Evolutionary conservation across 2,888 invertebrate genomes (phyloP), one percentile per base, ranked within the genome.

Genomic region (Camponotus fellah): DNA sequence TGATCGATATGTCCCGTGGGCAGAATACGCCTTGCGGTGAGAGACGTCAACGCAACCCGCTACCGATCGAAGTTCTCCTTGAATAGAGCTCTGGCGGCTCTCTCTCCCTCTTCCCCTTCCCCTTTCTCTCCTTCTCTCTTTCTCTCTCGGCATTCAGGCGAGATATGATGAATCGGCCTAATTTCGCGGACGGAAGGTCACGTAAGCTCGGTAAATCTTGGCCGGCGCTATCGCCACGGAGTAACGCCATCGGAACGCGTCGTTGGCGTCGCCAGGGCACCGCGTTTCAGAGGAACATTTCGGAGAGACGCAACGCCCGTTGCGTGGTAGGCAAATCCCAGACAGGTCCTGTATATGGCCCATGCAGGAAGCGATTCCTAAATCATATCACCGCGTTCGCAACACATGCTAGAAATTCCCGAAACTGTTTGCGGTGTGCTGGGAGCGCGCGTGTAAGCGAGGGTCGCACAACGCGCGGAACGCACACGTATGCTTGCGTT

Each of bases 111-210:
- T 62, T 66, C 40, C 60, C 71, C 0, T 5, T 17, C 17, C 21
- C 14, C 56, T 68, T 10, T 9, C 32, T 53, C n/a, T 40, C 10
- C 8, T 6, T 64, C 34, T 58, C 60, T 77, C 56, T 53, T 72
- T 76, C 84, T 68, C 77, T 86, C 77, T 74, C 72, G 68, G 83
- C 81, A 91, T 91, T 91, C 92, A 88, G 68, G 75, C 72, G 65
- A 74, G 53, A 79, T 86, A 92, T 93, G 93, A 93, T 92, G 91
- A 92, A 93, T 93, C 90, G 93, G 92, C 92, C 93, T 93, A 93
- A 93, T 93, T 93, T 93, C 92, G 93, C 87, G 91, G 89, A 85
- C 90, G 89, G 90, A 92, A 93, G 92, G 92, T 93, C 93, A 93
- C 92, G 93, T 91, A 91, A 83, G 86, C 87, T 80, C 91, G 86